Conservation (phyloP, 2,888 invertebrate genomes). For the Anthophora plumipes region DNA sequence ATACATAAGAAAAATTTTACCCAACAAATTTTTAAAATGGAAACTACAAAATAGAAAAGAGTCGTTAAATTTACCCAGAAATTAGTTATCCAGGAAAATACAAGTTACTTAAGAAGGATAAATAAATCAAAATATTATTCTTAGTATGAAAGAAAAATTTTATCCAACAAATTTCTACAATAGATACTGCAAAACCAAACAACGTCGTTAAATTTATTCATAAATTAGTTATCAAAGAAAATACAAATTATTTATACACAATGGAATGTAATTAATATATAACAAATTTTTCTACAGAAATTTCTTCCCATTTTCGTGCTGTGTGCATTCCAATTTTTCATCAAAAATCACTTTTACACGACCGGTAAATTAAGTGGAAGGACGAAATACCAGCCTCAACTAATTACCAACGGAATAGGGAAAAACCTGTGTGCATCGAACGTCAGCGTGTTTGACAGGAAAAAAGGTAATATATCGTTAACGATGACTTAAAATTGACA, state of each 20-base stretch:
- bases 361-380: conserved; percentile 41
- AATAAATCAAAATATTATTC: not conserved
- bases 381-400: conserved; percentile 63
- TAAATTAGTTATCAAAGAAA: not conserved
- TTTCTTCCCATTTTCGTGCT: not conserved
- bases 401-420: conserved; percentile 58
- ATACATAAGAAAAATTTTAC: not conserved
- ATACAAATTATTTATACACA: not conserved
- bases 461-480: conserved; percentile 62
- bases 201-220: not conserved
- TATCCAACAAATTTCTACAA: not conserved
- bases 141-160: not conserved
- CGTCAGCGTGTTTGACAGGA: conserved; percentile 46
- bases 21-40: not conserved
- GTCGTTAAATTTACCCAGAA: not conserved
- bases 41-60: not conserved
- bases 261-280: not conserved
- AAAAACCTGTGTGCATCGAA: conserved; percentile 53
- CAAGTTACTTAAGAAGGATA: not conserved
- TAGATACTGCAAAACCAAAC: not conserved
- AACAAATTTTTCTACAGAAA: not conserved
- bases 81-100: too few species aligned
- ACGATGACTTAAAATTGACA: conserved; percentile 69
- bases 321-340: conserved; percentile 52
- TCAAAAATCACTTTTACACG: conserved; percentile 53